These are phyloP conservation scores for Trilocha varians DNA, from an alignment of 2,888 invertebrate genomes.

Conservation along the genomic window DNA sequence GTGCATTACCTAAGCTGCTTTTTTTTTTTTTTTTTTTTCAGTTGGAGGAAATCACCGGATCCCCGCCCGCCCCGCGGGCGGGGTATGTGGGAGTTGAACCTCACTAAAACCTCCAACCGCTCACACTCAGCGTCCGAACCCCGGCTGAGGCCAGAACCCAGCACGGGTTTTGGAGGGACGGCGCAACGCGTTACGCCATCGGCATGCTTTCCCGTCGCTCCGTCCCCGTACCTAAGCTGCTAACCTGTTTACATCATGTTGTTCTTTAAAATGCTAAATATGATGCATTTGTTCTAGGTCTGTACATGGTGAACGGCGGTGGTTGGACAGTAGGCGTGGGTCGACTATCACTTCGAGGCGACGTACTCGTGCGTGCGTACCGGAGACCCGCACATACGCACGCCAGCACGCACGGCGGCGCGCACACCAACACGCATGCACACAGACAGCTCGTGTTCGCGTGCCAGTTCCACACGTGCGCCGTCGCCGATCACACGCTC, in stretches of 20 bases:
- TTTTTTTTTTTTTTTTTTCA: no score
- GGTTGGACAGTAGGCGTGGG: conserved; percentile 76
- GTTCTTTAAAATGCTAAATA: neutral
- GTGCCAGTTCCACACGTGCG: conserved; percentile 96
- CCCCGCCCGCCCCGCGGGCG: no score
- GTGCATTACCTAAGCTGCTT: no score
- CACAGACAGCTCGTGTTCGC: conserved; percentile 84
- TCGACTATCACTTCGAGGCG: conserved; percentile 83
- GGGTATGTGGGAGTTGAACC: no score
- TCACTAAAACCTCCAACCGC: no score
- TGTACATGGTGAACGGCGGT: conserved; percentile 81
- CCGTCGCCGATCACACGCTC: conserved; percentile 87
- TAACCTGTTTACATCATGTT: neutral
- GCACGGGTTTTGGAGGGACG: no score
- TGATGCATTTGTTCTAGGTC: conserved; percentile 48
- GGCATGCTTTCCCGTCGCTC: no score
- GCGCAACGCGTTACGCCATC: no score
- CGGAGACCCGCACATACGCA: conserved; percentile 72
- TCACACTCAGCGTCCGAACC: no score
- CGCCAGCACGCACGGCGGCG: conserved; percentile 47
- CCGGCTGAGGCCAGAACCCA: no score
- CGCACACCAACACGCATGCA: conserved; percentile 43
- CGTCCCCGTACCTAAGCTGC: no score
- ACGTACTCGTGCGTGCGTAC: conserved; percentile 93
- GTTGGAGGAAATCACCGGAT: no score